These are phyloP conservation scores for Dione vanillae DNA, from an alignment of 2,888 invertebrate species.

Conservation along the genomic window DNA sequence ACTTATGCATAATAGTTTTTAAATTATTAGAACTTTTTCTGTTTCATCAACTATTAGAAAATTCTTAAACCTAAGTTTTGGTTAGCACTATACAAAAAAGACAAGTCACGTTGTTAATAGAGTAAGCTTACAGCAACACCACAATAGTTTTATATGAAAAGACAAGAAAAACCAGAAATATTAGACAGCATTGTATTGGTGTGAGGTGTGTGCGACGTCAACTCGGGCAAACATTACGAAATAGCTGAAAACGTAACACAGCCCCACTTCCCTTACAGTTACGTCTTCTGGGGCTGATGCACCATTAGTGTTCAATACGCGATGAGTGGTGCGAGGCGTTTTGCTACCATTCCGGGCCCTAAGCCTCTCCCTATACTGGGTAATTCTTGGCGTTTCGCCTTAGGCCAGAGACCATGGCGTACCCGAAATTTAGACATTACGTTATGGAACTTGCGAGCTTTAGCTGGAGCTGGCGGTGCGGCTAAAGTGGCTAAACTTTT, in stretches of 20 bases:
- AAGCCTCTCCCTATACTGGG: constrained; percentile 89
- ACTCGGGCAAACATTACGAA: constrained; percentile 67
- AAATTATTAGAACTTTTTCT: too few species aligned
- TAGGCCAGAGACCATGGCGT: constrained; percentile 74
- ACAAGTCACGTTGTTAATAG: constrained; percentile 1
- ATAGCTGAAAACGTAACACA: constrained; percentile 72
- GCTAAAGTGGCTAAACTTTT: constrained; percentile 87
- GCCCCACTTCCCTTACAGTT: constrained; percentile 64
- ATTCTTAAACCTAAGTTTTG: neutral
- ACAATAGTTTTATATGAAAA: constrained; percentile 23
- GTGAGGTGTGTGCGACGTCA: constrained; percentile 51
- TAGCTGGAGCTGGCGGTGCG: constrained; percentile 80
- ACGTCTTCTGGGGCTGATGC: constrained; percentile 64
- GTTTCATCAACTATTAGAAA: neutral
- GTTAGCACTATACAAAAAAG: neutral
- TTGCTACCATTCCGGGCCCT: constrained; percentile 89
- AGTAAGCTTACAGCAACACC: too few species aligned
- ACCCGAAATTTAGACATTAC: constrained; percentile 83
- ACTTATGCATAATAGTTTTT: too few species aligned
- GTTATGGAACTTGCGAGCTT: constrained; percentile 76
- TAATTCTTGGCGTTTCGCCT: constrained; percentile 92
- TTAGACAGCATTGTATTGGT: constrained; percentile 35
- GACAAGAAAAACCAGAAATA: constrained; percentile 35
- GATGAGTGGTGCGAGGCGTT: constrained; percentile 79
- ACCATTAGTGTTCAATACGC: constrained; percentile 65